Conservation (phyloP, 1,140 invertebrate species). For the Meloidogyne hapla region DNA sequence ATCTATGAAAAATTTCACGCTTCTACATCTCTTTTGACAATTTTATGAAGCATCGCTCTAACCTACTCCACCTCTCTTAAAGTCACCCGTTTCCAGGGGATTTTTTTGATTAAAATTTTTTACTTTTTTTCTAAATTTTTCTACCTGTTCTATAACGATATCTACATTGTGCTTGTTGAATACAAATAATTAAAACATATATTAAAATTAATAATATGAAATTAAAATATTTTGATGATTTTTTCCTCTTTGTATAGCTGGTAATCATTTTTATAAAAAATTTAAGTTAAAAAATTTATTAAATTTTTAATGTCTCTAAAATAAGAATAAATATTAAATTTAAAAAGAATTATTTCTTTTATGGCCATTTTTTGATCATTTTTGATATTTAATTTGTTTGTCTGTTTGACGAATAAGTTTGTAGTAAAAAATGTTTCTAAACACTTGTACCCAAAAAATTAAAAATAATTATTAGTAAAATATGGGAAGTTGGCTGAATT, state of each 20-base stretch:
- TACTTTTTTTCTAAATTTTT: neutral
- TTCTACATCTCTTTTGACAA: neutral
- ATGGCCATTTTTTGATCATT: neutral
- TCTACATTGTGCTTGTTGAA: neutral
- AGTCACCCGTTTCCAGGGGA: neutral
- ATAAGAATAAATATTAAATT: neutral
- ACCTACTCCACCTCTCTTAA: neutral
- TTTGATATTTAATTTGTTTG: neutral
- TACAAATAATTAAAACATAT: constrained; percentile 7
- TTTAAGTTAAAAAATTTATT: neutral
- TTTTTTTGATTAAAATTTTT: neutral
- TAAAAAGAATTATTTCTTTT: neutral
- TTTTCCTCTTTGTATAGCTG: neutral
- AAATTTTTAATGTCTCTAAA: neutral
- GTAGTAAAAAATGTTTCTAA: neutral
- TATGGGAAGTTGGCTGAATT: neutral
- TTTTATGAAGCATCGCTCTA: neutral
- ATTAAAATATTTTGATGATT: neutral
- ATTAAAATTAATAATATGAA: neutral
- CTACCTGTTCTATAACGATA: neutral
- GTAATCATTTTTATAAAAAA: neutral
- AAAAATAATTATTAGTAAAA: constrained; percentile 7
- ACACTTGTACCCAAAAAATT: neutral
- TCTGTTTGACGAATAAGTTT: constrained; percentile 1
- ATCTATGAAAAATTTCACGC: neutral